phyloP scores from a whole-genome alignment of 2,113 vertebrate genomes.

The Periophthalmodon schlosseri region DNA sequence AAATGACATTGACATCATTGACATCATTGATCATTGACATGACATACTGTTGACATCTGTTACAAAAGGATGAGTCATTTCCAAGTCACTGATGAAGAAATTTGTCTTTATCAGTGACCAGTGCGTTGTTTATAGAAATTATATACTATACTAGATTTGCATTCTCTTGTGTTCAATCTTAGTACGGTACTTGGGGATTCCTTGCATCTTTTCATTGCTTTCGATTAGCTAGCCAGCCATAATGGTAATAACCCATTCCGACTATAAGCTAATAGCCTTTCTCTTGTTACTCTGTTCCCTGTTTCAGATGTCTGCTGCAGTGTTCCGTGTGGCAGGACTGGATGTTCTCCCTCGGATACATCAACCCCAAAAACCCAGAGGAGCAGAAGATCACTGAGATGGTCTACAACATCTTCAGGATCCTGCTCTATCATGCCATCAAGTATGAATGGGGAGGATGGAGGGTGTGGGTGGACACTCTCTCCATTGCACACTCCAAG shows the following conservation, averaged over 20 bases:
- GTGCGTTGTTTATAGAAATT: background rate
- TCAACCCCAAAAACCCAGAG: constrained; percentile 97
- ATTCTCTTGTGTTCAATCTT: background rate
- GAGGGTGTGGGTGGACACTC: constrained; percentile 98
- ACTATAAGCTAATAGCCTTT: background rate
- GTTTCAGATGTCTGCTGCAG: constrained; percentile 92
- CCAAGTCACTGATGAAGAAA: background rate
- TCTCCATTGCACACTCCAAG: constrained; percentile 99
- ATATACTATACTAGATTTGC: background rate
- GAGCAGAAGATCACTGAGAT: constrained; percentile 99
- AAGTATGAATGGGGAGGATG: constrained; percentile 99
- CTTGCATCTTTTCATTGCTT: background rate
- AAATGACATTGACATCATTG: no score
- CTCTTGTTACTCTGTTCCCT: background rate
- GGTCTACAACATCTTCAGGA: constrained; percentile 99
- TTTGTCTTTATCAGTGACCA: background rate
- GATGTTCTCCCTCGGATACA: constrained; percentile 99
- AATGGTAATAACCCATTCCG: background rate
- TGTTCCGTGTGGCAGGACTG: constrained; percentile 99
- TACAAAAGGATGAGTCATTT: background rate
- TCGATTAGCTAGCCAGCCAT: background rate
- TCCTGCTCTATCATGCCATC: constrained; percentile 98
- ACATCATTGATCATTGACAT: no score
- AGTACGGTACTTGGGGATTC: background rate
- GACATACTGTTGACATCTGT: no score